Percentiles rank a stretch among this genome's conserved stretches.
Evolutionary conservation across 2,797 vertebrate genomes (phyloP).

Genomic region (Aquila chrysaetos): DNA sequence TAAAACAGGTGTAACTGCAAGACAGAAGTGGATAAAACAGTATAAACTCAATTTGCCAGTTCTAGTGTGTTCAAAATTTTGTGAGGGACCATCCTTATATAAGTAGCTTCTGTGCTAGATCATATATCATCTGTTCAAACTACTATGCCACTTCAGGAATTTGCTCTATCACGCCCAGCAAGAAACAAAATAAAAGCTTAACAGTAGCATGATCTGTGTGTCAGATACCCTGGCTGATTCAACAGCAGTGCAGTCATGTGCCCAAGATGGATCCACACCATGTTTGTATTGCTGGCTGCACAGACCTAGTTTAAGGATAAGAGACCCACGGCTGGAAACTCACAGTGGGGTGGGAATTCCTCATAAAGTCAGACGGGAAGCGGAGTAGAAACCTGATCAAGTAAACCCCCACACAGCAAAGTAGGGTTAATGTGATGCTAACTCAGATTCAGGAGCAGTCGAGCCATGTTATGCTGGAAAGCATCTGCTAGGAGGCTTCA

Average conservation of each 20-base stretch:
- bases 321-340: background rate
- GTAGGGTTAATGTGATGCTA: background rate
- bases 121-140: background rate
- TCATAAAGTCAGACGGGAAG: background rate
- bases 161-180: background rate
- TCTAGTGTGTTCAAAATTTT: background rate
- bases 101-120: background rate
- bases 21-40: background rate
- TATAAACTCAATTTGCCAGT: background rate
- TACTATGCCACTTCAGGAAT: background rate
- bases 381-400: background rate
- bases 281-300: background rate
- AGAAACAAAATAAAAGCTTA: background rate
- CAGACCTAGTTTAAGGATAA: background rate
- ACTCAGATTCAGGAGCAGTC: background rate
- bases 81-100: background rate
- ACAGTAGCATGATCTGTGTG: background rate
- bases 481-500: accelerated
- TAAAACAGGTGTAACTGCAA: background rate
- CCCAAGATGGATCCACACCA: background rate
- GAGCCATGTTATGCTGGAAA: background rate
- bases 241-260: background rate
- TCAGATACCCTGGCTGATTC: background rate
- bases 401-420: background rate
- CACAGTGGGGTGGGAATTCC: background rate